A percentile compares a stretch with the other conserved stretches of the same genome.
phyloP scores from a whole-genome alignment of 2,888 invertebrate genomes.

The Tiliacea aurago region DNA sequence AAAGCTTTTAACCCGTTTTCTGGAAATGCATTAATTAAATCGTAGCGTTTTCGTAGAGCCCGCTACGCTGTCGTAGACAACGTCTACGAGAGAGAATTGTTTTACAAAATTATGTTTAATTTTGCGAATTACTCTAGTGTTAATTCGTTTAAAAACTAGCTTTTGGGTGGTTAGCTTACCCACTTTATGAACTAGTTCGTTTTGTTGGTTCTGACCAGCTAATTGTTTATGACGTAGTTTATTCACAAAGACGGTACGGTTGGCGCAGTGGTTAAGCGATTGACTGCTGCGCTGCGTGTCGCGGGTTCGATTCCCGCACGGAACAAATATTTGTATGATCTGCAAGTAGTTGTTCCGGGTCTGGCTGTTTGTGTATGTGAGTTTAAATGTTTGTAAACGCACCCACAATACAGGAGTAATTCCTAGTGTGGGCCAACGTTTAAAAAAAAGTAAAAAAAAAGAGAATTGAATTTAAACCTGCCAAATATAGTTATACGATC shows the following conservation, averaged over 20 bases:
- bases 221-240: conserved; percentile 31
- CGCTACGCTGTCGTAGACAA: conserved; percentile 70
- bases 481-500: conserved; percentile 3
- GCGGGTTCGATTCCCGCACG: no score
- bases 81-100: conserved; percentile 62
- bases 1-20: conserved; percentile 65
- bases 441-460: no score
- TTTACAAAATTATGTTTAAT: conserved; percentile 65
- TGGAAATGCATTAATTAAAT: conserved; percentile 68
- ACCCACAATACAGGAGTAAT: no score
- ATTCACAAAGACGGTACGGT: no score
- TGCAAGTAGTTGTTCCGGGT: no score
- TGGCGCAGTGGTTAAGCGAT: no score
- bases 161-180: conserved; percentile 36
- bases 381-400: no score
- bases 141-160: conserved; percentile 57
- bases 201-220: conserved; percentile 16
- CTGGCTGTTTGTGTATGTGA: no score
- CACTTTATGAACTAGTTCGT: conserved; percentile 41
- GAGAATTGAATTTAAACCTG: conserved; percentile 22
- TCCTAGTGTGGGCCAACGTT: no score
- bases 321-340: no score
- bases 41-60: conserved; percentile 67
- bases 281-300: no score
- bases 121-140: conserved; percentile 59